Evolutionary conservation across 1,140 invertebrate genomes (phyloP).

Genomic region (Drosophila pseudoananassae): DNA sequence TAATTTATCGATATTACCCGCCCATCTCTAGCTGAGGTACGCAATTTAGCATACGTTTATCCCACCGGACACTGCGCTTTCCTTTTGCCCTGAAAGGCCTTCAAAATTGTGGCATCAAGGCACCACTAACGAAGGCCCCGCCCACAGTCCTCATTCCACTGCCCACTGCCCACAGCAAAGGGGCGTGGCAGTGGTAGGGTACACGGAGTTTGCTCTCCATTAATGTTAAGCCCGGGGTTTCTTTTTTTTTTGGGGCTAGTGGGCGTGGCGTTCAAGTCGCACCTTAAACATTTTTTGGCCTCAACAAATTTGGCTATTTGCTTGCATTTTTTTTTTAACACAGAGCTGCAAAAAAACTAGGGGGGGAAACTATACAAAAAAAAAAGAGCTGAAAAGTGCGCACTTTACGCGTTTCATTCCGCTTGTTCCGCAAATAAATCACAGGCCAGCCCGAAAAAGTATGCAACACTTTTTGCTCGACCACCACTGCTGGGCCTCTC

Average conservation of each 20-base stretch:
- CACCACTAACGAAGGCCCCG: constrained; percentile 39
- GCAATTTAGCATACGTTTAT: constrained; percentile 1
- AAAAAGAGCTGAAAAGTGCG: not conserved
- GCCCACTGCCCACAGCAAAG: not conserved
- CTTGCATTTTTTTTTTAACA: constrained; percentile 39
- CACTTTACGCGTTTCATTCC: constrained; percentile 33
- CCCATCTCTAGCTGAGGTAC: not conserved
- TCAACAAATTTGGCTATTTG: constrained; percentile 63
- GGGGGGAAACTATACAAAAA: not conserved
- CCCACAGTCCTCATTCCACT: not conserved
- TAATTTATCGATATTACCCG: not conserved
- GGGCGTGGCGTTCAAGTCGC: constrained; percentile 1
- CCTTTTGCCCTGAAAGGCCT: constrained; percentile 19
- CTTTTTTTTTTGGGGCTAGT: not conserved
- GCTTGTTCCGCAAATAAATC: constrained; percentile 56
- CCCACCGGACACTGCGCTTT: not conserved
- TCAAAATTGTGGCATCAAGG: constrained; percentile 10
- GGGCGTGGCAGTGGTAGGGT: not conserved
- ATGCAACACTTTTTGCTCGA: constrained; percentile 49
- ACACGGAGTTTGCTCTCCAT: constrained; percentile 33
- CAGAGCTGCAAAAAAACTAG: constrained; percentile 1
- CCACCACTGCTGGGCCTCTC: constrained; percentile 22
- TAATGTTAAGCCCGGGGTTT: constrained; percentile 37
- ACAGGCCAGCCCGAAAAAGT: constrained; percentile 54
- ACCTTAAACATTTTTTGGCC: constrained; percentile 44